A percentile compares a stretch with the other conserved stretches of the same genome.
Conservation (phyloP, 2,797 vertebrate species). For the Avahi laniger region DNA sequence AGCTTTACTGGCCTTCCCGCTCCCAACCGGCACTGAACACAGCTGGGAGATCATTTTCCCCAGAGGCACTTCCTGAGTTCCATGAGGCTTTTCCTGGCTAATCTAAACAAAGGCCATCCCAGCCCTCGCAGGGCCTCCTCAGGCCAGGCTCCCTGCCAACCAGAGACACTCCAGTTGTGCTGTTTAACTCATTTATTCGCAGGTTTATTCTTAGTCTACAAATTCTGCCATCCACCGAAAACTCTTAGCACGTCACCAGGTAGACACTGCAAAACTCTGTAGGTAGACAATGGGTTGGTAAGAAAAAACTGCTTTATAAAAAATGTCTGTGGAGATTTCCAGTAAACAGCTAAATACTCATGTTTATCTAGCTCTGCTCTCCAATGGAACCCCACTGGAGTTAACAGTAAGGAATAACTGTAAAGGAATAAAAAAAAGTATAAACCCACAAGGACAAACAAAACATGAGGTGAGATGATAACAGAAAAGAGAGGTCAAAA, state of each 20-base stretch:
- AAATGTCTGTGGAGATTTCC: neutral
- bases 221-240: neutral
- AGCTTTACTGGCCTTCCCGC: neutral
- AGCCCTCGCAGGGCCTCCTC: neutral
- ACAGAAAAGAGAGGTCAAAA: slow-evolving; percentile 41
- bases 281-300: neutral
- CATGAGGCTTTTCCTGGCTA: neutral
- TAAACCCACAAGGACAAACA: slow-evolving; percentile 36
- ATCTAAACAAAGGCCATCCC: slow-evolving; percentile 12
- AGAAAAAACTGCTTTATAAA: neutral
- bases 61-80: slow-evolving; percentile 33
- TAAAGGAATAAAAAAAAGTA: neutral
- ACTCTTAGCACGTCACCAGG: neutral
- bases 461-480: neutral
- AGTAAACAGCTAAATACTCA: neutral
- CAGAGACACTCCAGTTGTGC: neutral
- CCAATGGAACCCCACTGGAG: neutral
- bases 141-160: neutral
- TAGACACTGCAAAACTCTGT: neutral
- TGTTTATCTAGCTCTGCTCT: neutral
- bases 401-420: neutral
- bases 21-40: neutral
- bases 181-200: neutral
- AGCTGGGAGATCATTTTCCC: neutral
- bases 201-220: neutral